Evolutionary conservation across 2,797 vertebrate genomes (phyloP), one percentile per base, ranked within the genome.

Genomic region (Parambassis ranga): DNA sequence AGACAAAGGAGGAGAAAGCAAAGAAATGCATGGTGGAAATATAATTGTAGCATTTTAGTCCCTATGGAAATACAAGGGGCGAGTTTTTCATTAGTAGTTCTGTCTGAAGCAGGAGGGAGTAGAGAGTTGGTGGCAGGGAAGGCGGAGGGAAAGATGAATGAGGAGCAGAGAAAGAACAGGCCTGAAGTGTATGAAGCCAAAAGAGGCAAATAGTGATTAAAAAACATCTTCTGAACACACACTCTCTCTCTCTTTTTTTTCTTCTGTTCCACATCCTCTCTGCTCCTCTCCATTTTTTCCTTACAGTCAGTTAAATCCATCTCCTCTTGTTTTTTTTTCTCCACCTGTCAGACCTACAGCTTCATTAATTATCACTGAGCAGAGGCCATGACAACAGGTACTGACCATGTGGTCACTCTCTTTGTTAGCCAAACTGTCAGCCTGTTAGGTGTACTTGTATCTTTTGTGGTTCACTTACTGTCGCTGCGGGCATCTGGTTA

Each of bases 31-130:
- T 4, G 13, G 11, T 20, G 33, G 23, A 59, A 28, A 31, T 32
- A 41, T 48, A 71, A 75, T 46, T 66, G 26, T 79, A 67, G 58
- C 30, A 38, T 56, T 70, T 60, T 4, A 38, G 70, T 67, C 49
- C 38, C 24, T 4, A 18, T 52, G 53, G 57, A 70, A 64, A 60
- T 66, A 31, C 69, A 47, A 65, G 63, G 14, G 14, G 30, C 7
- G 13, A 41, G 27, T 56, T 59, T 62, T 77, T 74, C 26, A 62
- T 65, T 31, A 50, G 50, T 48, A 18, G 23, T 24, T 37, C 24
- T 53, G 33, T 16, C 30, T 27, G 51, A 56, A 6, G 49, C 22
- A 10, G 38, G 52, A 37, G 33, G 31, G 7, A 16, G 47, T 13
- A 11, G 18, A 32, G 10, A 4, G 23, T 37, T 4, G 27, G 15